Conservation (phyloP, 2,113 vertebrate genomes). For the Micromys minutus region DNA sequence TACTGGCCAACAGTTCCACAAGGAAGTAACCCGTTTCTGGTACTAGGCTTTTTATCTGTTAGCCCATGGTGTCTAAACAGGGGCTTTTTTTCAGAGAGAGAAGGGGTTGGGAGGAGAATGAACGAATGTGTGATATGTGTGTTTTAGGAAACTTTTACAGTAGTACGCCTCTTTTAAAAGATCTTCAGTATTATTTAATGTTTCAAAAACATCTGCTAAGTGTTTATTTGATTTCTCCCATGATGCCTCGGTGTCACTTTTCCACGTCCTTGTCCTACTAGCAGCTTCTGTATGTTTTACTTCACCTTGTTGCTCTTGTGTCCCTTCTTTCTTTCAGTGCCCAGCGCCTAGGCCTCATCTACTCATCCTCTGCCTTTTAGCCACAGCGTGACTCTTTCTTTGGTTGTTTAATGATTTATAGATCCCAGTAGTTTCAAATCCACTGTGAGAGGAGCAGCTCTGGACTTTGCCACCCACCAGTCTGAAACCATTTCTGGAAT, state of each 20-base stretch:
- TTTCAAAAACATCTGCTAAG: neutral
- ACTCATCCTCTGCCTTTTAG: neutral
- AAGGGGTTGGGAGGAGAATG: neutral
- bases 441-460: neutral
- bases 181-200: neutral
- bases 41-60: neutral
- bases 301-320: fast-evolving
- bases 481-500: neutral
- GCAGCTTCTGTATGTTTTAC: fast-evolving
- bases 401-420: neutral
- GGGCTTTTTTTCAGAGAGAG: neutral
- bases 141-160: neutral
- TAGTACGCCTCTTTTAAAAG: neutral
- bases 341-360: neutral
- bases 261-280: neutral
- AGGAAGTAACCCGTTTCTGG: neutral
- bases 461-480: too few relatives aligned
- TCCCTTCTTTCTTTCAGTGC: neutral
- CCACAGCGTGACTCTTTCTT: neutral
- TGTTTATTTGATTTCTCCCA: neutral
- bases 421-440: neutral
- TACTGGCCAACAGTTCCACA: neutral
- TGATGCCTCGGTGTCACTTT: neutral
- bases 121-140: neutral
- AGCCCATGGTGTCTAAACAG: neutral